phyloP scores from a whole-genome alignment of 2,113 vertebrate species.

The Nymphicus hollandicus region DNA sequence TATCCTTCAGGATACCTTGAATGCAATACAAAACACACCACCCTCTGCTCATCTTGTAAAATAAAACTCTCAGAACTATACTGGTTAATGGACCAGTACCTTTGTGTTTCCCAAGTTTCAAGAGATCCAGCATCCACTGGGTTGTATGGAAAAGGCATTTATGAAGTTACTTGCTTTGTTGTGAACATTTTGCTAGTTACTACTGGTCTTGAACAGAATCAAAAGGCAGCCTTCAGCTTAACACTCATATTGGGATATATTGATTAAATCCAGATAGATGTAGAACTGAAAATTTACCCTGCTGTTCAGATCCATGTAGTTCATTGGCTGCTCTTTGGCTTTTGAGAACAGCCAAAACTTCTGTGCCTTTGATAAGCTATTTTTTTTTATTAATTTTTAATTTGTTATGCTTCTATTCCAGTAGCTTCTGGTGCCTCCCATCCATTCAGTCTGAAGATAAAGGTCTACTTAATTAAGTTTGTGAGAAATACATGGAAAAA shows the following conservation, averaged over 20 bases:
- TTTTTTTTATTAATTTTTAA: background rate
- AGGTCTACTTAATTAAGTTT: background rate
- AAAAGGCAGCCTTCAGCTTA: background rate
- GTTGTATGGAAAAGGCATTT: background rate
- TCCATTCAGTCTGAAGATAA: background rate
- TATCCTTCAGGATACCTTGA: background rate
- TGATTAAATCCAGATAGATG: background rate
- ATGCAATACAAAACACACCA: background rate
- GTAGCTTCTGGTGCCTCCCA: background rate
- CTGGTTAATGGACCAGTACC: background rate
- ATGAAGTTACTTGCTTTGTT: background rate
- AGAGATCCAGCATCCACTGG: background rate
- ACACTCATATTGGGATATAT: background rate
- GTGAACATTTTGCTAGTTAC: background rate
- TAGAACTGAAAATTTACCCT: background rate
- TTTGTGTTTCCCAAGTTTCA: background rate
- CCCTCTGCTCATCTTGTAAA: background rate
- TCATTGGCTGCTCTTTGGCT: background rate
- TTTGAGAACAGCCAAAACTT: background rate
- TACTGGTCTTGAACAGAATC: background rate
- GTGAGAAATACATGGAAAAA: background rate
- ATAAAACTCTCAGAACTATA: background rate
- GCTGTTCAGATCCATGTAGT: background rate
- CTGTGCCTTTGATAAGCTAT: background rate
- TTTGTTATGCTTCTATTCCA: background rate